These are phyloP conservation scores for Corynorhinus townsendii DNA, from an alignment of 2,113 vertebrate genomes.

Conservation along the genomic window DNA sequence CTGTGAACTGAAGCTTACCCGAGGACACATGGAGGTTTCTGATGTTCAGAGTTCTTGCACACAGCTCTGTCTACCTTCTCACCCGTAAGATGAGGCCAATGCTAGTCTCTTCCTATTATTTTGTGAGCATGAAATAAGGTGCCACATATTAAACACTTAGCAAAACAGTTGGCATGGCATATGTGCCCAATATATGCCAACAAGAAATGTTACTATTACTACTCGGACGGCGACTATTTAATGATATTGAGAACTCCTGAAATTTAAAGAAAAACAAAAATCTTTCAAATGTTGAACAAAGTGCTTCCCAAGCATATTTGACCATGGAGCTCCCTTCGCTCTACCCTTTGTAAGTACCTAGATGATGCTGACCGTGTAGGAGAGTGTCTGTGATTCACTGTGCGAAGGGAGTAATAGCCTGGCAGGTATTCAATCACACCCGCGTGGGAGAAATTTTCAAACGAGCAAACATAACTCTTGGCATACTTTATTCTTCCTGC, in stretches of 20 bases:
- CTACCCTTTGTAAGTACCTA: background rate
- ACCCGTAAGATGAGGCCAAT: background rate
- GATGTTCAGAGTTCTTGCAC: background rate
- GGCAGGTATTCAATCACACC: too few relatives aligned
- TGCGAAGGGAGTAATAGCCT: background rate
- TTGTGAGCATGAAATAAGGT: background rate
- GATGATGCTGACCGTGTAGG: background rate
- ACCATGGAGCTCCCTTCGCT: background rate
- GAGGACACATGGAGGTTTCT: too few relatives aligned
- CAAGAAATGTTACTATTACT: background rate
- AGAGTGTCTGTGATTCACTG: background rate
- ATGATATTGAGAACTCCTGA: background rate
- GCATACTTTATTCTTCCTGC: background rate
- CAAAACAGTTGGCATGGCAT: background rate
- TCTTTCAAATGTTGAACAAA: background rate
- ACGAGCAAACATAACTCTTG: background rate
- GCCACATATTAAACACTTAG: background rate
- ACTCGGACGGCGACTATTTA: background rate
- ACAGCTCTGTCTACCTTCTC: background rate
- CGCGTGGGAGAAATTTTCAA: background rate
- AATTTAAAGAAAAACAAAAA: background rate
- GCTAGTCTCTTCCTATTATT: background rate
- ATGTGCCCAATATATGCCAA: background rate
- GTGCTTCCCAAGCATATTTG: background rate
- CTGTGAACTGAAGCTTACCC: too few relatives aligned